Base-by-base conservation (phyloP, 2,888 invertebrate species). In the Orthosia gracilis region DNA sequence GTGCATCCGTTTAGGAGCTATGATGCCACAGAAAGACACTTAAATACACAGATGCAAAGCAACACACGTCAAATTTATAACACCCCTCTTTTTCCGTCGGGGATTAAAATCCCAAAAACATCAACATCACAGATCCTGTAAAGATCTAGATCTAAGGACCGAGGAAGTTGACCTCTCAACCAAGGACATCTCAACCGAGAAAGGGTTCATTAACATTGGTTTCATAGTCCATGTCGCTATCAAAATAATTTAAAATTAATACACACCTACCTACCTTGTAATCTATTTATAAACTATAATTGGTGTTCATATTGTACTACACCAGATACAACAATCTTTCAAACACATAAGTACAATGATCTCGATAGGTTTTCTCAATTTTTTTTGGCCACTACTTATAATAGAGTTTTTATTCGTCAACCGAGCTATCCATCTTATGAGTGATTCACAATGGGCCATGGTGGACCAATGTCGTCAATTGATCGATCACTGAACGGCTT, bases 221-320 rank as follows among this genome's bases (percentile, higher is more conserved):
- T 55, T 55, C 49, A 55, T 50, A 26, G 45, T 62, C 66, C 17
- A 55, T 55, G 23, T 2, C 49, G 7, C 26, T 15, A 64, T 9
- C 3, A 47, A 50, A 62, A 49, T 66, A 3, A 40, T 23, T 55
- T 13, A 55, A 52, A 52, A 63, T 21, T 11, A 50, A 47, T 63
- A 52, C 7, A 23, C 21, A 77, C 47, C 11, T 49, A 69, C 12
- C 13, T 52, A 15, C 15, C 49, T 63, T 54, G 13, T 50, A 49
- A 50, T 61, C 64, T 68, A 79, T 73, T 78, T 66, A 65, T 61
- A 55, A 69, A 69, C 13, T 69, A 67, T 80, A 80, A 80, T 80
- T 80, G 64, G 63, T 59, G 50, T 64, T 75, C 75, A 69, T 63
- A 74, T 65, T 74, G 40, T 40, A 68, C 26, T 67, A 67, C n/a